Conservation (phyloP, 2,797 vertebrate species). For the Melanotaenia pygmaea region DNA sequence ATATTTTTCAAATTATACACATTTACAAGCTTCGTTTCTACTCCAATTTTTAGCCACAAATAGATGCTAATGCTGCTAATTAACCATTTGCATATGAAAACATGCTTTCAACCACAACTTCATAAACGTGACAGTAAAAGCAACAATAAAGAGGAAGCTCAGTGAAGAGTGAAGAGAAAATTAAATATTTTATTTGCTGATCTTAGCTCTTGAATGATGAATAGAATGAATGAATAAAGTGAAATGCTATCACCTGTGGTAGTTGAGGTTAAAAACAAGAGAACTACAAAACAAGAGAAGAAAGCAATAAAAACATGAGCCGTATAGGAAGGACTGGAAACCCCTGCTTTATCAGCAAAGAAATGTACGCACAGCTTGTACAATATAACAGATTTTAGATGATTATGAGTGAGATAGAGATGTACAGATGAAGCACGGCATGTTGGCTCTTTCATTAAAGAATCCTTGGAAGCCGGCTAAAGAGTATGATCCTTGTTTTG, state of each 20-base stretch:
- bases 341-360: too few relatives aligned
- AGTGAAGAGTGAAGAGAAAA: neutral
- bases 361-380: too few relatives aligned
- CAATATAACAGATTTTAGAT: too few relatives aligned
- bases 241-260: neutral
- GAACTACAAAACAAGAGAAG: neutral
- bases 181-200: neutral
- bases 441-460: too few relatives aligned
- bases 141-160: neutral
- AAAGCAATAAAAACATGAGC: too few relatives aligned
- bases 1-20: neutral
- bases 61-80: neutral
- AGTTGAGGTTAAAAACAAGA: neutral
- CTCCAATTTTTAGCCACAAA: neutral
- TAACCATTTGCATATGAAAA: too few relatives aligned
- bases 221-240: neutral
- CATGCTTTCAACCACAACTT: neutral
- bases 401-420: too few relatives aligned
- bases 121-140: neutral
- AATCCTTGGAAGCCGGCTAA: too few relatives aligned
- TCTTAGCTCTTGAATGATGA: neutral
- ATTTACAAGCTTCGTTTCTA: neutral
- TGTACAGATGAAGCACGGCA: too few relatives aligned
- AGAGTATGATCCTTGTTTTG: too few relatives aligned
- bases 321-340: too few relatives aligned